Base-by-base conservation (phyloP, 2,113 vertebrate genomes). In the Xyliphius kryptos region DNA sequence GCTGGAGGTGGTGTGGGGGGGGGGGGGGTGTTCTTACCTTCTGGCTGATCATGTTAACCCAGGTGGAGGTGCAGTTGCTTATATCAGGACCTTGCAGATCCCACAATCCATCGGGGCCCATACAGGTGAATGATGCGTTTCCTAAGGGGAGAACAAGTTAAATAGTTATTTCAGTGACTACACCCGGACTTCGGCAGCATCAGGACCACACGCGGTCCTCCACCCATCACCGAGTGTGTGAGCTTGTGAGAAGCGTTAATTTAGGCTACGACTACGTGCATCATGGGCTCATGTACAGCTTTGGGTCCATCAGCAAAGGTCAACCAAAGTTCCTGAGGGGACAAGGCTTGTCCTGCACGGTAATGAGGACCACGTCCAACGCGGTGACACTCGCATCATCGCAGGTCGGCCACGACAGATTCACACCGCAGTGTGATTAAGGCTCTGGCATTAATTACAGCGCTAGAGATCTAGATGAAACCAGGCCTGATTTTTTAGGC, bases 21-120 rank as follows among this genome's bases (percentile, higher is more conserved):
- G 16, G 14, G n/a, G 46, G 2, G 10, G 19, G 10, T 37, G 21
- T 26, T 9, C 72, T 82, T 85, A 98, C 96, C 91, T 97, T 99
- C 70, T 96, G 95, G 67, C 89, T 91, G 77, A 99, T 97, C 71
- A 93, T 83, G 77, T 90, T 94, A 73, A 99, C 89, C 96, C 96
- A 99, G 8, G 89, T 89, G 59, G 96, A 99, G 65, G 94, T 94
- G 53, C 96, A 99, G 82, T 98, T 99, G 87, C 92, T 97, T 37
- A 97, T 87, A 74, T 99, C 91, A 2, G 96, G 96, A 61, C 96
- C 95, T 79, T 91, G 91, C 8, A 88, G 85, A 70, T 97, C 91
- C 96, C 96, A 99, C 71, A 86, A 81, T 52, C 92, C 92, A 0
- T 93, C 91, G 12, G 93, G 92, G 0, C 86, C 86, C 50, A 91